phyloP scores from a whole-genome alignment of 2,888 invertebrate genomes.

The Philaethria dido region DNA sequence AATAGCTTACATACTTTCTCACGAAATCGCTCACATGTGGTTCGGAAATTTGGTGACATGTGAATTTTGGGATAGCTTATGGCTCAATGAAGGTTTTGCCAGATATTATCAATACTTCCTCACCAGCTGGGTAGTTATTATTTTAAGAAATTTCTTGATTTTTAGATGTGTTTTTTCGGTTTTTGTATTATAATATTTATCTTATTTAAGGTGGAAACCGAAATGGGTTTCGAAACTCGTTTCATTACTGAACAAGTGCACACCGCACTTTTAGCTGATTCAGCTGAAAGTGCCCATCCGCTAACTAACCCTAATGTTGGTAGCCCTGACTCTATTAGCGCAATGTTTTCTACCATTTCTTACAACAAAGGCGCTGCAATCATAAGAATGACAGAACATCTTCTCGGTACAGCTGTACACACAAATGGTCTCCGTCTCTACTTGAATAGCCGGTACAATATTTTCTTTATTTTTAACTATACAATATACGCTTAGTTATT shows the following conservation, averaged over 20 bases:
- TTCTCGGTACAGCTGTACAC: slow-evolving; percentile 81
- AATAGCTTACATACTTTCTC: slow-evolving; percentile 85
- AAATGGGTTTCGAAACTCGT: slow-evolving; percentile 87
- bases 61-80: slow-evolving; percentile 86
- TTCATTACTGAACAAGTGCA: slow-evolving; percentile 89
- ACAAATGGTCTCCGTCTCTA: slow-evolving; percentile 82
- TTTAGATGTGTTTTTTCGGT: neutral
- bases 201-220: slow-evolving; percentile 80
- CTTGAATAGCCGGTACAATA: slow-evolving; percentile 73
- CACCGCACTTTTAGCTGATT: slow-evolving; percentile 84
- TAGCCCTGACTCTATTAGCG: slow-evolving; percentile 82
- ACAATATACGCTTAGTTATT: too few species aligned
- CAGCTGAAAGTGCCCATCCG: slow-evolving; percentile 82
- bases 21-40: slow-evolving; percentile 90
- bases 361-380: slow-evolving; percentile 88
- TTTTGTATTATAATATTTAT: neutral
- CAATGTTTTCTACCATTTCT: slow-evolving; percentile 86
- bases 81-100: slow-evolving; percentile 88
- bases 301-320: slow-evolving; percentile 82
- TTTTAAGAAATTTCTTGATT: neutral
- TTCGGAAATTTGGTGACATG: slow-evolving; percentile 87
- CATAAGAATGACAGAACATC: slow-evolving; percentile 87
- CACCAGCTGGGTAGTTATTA: slow-evolving; percentile 76
- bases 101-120: slow-evolving; percentile 89
- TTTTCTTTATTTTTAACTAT: slow-evolving; percentile 7